Base-by-base conservation (phyloP, 1,140 invertebrate species). In the Xylocopa sonorina region DNA sequence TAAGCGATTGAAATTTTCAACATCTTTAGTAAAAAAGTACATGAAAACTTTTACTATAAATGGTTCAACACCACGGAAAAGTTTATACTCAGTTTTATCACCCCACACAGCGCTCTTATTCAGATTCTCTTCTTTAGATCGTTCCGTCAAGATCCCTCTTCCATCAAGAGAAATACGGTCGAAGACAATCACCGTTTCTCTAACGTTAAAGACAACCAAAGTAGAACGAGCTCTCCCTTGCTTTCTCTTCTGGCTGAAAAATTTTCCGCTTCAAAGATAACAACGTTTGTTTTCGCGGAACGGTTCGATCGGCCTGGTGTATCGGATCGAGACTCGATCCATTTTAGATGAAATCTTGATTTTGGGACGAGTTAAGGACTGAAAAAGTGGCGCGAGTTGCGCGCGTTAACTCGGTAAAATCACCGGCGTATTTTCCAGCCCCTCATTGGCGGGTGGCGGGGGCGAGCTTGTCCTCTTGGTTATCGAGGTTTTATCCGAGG, bases 401-500 rank as follows among this genome's bases (percentile, higher is more conserved):
- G 43, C 46, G 18, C 43, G 43, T 67, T 82, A 88, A 88, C 85
- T 85, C 79, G 81, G 79, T 72, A 67, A 80, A 58, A 68, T 69
- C 53, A 69, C n/a, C 41, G 58, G 55, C 66, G 73, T 82, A 85
- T 85, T 85, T 85, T 82, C 80, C 76, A 75, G 69, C 41, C 48
- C 76, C 78, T 84, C 84, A 88, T 88, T 84, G 82, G 79, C 78
- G 78, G 64, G 78, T 84, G 82, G 79, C 78, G 78, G 64, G 78
- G 74, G 53, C 72, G 53, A 74, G 55, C 72, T 79, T 80, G 80
- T 84, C 80, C 73, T 73, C 60, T 81, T 74, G 79, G 81, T 83
- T 89, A 89, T 89, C 83, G 82, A 85, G 73, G 82, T 87, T 88
- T 89, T 88, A 89, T 89, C 85, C 77, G 53, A 51, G 69, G 85